Evolutionary conservation across 2,888 invertebrate species (phyloP), one percentile per base, ranked within the genome.

Genomic region (Cheilosia variabilis): DNA sequence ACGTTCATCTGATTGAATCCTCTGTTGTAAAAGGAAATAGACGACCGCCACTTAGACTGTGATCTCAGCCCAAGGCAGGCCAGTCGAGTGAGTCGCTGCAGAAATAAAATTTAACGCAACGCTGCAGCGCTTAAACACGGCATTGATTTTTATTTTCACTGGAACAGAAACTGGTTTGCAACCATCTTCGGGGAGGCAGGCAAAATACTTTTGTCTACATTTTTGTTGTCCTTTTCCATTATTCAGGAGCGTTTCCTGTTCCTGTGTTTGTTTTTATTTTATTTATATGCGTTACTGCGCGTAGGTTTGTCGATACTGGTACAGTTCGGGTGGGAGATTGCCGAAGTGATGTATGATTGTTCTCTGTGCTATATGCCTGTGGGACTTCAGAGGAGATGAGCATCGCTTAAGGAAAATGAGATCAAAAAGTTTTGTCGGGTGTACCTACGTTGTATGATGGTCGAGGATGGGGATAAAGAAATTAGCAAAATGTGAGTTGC

Each of bases 191-290:
- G 15, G 1, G 19, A 34, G n/a, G 37, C 13, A 13, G 10, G 31
- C 31, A 0, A 22, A 31, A 27, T 58, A 53, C 19, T 65, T 66
- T 66, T 60, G 37, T 45, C 17, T 57, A 2, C 9, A 65, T 79
- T 75, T 76, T 75, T 84, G 73, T 84, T 84, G 69, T 73, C 52
- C 62, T 79, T 68, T 79, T 83, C 52, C 73, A 78, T 83, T 83
- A 83, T 83, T 83, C 73, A 73, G 58, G 27, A 73, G 63, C 63
- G 50, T 72, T 79, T 73, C 68, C 62, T 5, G 57, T 78, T 73
- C 66, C 62, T 50, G 60, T 78, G 57, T 78, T 24, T 77, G 65
- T 45, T 72, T 78, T 24, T 71, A 57, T 58, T 77, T 83, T 83
- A 57, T 83, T 73, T 78, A 55, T 68, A 68, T 83, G 65, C 60